These are phyloP conservation scores for Epinephelus cyanopodus DNA, from an alignment of 2,113 vertebrate genomes.

Conservation along the genomic window DNA sequence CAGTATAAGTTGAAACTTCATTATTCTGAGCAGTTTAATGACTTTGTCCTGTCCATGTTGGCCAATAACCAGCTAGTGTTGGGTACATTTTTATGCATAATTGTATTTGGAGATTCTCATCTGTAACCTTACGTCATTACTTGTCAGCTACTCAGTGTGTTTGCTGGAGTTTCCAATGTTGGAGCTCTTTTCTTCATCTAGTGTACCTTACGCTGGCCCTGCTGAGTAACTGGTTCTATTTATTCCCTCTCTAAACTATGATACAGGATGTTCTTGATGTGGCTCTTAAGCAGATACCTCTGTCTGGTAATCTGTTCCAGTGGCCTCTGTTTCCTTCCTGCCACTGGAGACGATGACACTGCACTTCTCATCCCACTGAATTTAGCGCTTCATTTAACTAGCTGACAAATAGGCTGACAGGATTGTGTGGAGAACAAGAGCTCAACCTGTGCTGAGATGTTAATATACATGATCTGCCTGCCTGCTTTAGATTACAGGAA, in stretches of 20 bases:
- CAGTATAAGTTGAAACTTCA: not conserved
- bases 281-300: conserved; percentile 3
- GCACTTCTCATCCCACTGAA: not conserved
- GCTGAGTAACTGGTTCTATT: not conserved
- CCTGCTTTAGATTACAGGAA: not conserved
- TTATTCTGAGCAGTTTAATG: not conserved
- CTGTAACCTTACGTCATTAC: not conserved
- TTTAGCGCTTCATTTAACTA: no score
- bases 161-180: not conserved
- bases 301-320: conserved; percentile 13
- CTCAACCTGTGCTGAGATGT: not conserved
- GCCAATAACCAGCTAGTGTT: not conserved
- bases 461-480: not conserved
- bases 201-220: not conserved
- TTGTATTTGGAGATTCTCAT: not conserved
- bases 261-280: conserved; percentile 10
- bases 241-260: not conserved
- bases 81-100: not conserved
- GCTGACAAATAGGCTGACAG: not conserved
- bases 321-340: not conserved
- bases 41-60: not conserved
- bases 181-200: not conserved
- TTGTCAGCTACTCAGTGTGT: not conserved
- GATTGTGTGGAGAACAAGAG: not conserved
- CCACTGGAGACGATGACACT: conserved; percentile 3